These are phyloP conservation scores for Oriolus oriolus DNA, from an alignment of 2,113 vertebrate genomes.

Conservation along the genomic window DNA sequence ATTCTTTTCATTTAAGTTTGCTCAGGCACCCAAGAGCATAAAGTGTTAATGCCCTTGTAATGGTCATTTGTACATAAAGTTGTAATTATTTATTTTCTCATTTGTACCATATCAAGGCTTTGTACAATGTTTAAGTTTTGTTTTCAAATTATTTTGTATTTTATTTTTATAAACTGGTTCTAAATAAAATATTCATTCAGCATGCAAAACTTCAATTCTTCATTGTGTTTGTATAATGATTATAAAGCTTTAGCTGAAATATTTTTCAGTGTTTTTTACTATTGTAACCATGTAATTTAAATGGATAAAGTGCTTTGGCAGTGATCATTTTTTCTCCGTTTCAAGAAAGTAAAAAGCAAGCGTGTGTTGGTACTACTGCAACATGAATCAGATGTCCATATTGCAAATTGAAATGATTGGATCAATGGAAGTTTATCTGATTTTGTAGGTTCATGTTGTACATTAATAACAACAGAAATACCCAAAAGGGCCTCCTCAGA, in stretches of 20 bases:
- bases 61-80: slow-evolving; percentile 88
- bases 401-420: not conserved
- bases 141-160: slow-evolving; percentile 99
- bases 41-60: slow-evolving; percentile 69
- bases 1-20: slow-evolving; percentile 54
- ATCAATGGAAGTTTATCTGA: not conserved
- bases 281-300: not conserved
- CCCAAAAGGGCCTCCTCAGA: not conserved
- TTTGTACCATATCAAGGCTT: slow-evolving; percentile 98
- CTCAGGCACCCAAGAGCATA: slow-evolving; percentile 66
- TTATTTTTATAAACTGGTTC: slow-evolving; percentile 99
- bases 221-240: slow-evolving; percentile 34
- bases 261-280: not conserved
- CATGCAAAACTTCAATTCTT: slow-evolving; percentile 83
- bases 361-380: not conserved
- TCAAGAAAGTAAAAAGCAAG: not conserved
- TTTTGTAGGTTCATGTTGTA: not conserved
- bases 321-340: not conserved
- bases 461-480: not conserved
- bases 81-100: slow-evolving; percentile 98
- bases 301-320: not conserved
- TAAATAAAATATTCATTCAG: slow-evolving; percentile 98
- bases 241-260: not conserved
- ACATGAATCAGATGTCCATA: not conserved
- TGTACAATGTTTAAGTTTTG: slow-evolving; percentile 95